A percentile compares a stretch with the other conserved stretches of the same genome.
phyloP scores from a whole-genome alignment of 2,888 invertebrate genomes.

The Argyresthia goedartella region DNA sequence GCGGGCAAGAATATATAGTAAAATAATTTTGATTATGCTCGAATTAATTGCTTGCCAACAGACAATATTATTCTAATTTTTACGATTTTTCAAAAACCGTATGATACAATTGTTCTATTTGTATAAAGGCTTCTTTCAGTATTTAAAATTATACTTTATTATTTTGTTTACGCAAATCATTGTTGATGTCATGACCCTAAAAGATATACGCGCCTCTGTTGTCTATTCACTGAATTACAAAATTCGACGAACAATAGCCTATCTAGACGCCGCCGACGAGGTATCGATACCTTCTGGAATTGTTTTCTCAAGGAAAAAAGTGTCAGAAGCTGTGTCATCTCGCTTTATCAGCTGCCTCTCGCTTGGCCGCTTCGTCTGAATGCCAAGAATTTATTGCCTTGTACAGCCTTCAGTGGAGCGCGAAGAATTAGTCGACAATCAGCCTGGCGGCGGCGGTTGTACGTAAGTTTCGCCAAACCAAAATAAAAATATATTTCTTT shows the following conservation, averaged over 20 bases:
- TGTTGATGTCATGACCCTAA: too few species aligned
- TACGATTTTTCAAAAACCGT: too few species aligned
- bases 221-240: too few species aligned
- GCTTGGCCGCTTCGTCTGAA: slow-evolving; percentile 54
- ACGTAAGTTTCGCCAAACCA: neutral
- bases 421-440: slow-evolving; percentile 58
- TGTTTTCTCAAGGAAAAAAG: slow-evolving; percentile 54
- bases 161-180: too few species aligned
- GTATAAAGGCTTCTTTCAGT: too few species aligned
- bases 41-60: too few species aligned
- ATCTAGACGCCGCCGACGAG: neutral
- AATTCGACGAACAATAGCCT: neutral
- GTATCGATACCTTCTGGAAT: slow-evolving; percentile 19
- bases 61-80: too few species aligned
- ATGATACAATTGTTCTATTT: too few species aligned
- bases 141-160: too few species aligned
- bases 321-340: slow-evolving; percentile 49
- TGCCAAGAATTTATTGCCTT: slow-evolving; percentile 62
- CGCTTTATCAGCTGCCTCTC: slow-evolving; percentile 59
- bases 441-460: slow-evolving; percentile 15
- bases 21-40: too few species aligned
- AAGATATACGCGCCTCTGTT: too few species aligned
- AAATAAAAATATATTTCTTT: neutral
- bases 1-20: too few species aligned
- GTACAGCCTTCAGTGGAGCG: slow-evolving; percentile 54